Percentiles rank a stretch among this genome's conserved stretches.
Conservation (phyloP, 2,888 invertebrate species). For the Eupsilia transversa region DNA sequence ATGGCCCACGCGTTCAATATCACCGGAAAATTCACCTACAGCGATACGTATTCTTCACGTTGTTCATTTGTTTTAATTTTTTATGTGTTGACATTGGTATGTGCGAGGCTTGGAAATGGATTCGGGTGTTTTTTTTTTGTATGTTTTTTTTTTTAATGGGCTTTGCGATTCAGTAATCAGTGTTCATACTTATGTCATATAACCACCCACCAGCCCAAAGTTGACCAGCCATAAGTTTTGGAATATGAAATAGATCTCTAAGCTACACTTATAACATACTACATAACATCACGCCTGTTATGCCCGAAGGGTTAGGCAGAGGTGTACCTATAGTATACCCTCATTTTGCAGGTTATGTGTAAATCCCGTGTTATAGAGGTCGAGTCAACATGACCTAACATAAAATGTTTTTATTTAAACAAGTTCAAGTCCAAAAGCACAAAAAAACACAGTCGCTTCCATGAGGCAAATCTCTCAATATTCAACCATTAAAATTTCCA, state of each 20-base stretch:
- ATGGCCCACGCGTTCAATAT: constrained; percentile 81
- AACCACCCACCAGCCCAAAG: too few species aligned
- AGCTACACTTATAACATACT: too few species aligned
- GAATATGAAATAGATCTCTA: too few species aligned
- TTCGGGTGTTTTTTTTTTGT: background rate
- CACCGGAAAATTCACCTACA: constrained; percentile 83
- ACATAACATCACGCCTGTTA: too few species aligned
- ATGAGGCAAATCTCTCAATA: background rate
- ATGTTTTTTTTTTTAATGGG: background rate
- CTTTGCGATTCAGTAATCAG: background rate
- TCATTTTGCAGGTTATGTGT: too few species aligned
- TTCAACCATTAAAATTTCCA: constrained; percentile 9
- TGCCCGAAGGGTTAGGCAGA: too few species aligned
- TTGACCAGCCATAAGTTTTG: too few species aligned
- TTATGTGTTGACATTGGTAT: constrained; percentile 30
- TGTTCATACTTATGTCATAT: background rate
- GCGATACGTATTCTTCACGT: constrained; percentile 62
- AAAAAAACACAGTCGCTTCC: background rate
- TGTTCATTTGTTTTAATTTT: constrained; percentile 41
- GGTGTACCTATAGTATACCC: too few species aligned
- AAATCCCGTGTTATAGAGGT: too few species aligned
- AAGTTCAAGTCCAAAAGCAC: background rate
- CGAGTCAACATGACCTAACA: too few species aligned
- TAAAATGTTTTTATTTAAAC: background rate
- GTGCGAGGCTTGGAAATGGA: background rate